phyloP scores from a whole-genome alignment of 2,888 invertebrate genomes.

The Clunio marinus region DNA sequence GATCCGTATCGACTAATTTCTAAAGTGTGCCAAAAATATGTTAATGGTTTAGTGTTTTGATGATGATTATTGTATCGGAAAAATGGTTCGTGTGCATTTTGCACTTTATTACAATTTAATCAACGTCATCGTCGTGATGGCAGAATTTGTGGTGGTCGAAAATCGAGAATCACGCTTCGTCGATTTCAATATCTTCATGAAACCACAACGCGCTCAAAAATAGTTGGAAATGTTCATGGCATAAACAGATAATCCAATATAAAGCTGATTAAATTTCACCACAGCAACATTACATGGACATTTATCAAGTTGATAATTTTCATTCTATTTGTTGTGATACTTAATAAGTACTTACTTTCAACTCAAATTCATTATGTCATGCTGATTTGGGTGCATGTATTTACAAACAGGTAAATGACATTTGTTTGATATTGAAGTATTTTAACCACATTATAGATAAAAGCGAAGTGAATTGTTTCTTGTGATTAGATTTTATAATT shows the following conservation, averaged over 20 bases:
- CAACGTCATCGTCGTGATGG: too few relatives aligned
- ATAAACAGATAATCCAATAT: background rate
- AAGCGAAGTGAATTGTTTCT: background rate
- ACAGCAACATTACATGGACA: background rate
- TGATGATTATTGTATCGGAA: constrained; percentile 8
- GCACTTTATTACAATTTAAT: constrained; percentile 2
- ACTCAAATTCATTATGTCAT: constrained; percentile 9
- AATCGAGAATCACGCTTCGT: background rate
- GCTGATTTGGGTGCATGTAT: background rate
- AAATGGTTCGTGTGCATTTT: constrained; percentile 4
- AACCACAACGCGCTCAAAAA: background rate
- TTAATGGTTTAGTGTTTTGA: too few relatives aligned
- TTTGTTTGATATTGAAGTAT: background rate
- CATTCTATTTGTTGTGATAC: too few relatives aligned
- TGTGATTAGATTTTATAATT: constrained; percentile 22
- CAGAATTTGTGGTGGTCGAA: background rate
- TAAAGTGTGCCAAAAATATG: constrained; percentile 25
- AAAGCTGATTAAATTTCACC: constrained; percentile 23
- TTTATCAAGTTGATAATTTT: background rate
- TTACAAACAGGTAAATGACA: constrained; percentile 12
- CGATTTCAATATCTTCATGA: background rate
- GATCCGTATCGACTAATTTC: constrained; percentile 15
- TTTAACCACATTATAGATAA: background rate
- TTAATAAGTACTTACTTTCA: too few relatives aligned
- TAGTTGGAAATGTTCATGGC: background rate